Conservation (phyloP, 2,888 invertebrate species). For the Amblyjoppa proteus region DNA sequence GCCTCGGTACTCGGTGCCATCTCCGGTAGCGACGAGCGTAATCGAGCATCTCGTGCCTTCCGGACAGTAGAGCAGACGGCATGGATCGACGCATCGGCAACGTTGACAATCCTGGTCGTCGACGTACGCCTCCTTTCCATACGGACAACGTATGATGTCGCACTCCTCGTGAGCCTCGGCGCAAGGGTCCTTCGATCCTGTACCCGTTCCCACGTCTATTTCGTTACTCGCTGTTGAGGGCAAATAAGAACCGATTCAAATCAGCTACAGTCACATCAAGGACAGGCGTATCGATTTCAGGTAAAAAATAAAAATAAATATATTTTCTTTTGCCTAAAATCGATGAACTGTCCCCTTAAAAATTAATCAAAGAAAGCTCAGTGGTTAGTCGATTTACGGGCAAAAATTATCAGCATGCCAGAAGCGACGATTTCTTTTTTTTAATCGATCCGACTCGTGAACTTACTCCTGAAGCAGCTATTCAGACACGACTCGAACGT, state of each 20-base stretch:
- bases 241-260: no score
- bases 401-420: constrained; percentile 8
- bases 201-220: constrained; percentile 82
- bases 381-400: neutral
- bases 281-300: no score
- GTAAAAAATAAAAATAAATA: no score
- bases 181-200: constrained; percentile 86
- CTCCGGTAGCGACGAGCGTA: constrained; percentile 80
- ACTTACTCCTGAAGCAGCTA: constrained; percentile 86
- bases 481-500: constrained; percentile 90
- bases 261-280: no score
- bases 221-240: constrained; percentile 80
- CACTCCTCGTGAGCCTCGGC: constrained; percentile 88
- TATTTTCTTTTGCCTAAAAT: no score
- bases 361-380: neutral
- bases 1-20: constrained; percentile 86
- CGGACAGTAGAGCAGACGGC: constrained; percentile 88
- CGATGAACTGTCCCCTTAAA: neutral
- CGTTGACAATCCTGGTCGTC: constrained; percentile 89
- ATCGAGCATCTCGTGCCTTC: constrained; percentile 90
- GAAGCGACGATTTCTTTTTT: constrained; percentile 19
- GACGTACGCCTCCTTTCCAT: constrained; percentile 89
- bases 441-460: constrained; percentile 21
- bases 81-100: constrained; percentile 92
- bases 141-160: constrained; percentile 88